These are phyloP conservation scores for Cavia porcellus DNA, from an alignment of 2,113 vertebrate genomes.

Conservation along the genomic window DNA sequence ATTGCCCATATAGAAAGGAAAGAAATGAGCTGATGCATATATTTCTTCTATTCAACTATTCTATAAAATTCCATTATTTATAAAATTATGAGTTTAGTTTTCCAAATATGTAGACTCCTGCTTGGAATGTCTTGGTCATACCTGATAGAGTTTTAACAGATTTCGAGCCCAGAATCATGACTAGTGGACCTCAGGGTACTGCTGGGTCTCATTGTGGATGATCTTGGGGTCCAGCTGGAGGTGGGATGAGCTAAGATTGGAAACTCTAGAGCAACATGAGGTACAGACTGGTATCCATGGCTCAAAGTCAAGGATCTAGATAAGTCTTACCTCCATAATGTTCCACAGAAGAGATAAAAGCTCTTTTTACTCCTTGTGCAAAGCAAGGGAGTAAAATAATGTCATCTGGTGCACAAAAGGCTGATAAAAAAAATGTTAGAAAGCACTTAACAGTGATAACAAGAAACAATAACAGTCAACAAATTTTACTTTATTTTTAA, in stretches of 20 bases:
- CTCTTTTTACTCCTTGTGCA: neutral
- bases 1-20: neutral
- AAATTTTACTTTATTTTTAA: neutral
- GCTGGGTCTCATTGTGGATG: neutral
- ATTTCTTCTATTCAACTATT: neutral
- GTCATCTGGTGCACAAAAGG: neutral
- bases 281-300: neutral
- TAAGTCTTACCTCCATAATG: neutral
- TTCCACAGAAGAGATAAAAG: neutral
- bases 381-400: neutral
- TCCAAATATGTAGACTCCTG: neutral
- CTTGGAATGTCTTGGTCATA: neutral
- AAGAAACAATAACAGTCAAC: neutral
- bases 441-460: neutral
- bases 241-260: neutral
- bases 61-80: neutral
- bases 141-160: neutral
- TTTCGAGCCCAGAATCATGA: neutral
- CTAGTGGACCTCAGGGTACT: neutral
- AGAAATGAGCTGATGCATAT: neutral
- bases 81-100: neutral
- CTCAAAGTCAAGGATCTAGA: neutral
- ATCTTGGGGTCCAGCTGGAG: neutral
- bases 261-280: conserved; percentile 19
- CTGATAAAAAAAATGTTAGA: neutral